Evolutionary conservation across 1,140 invertebrate species (phyloP).

Genomic region (Brachionus rotundiformis): DNA sequence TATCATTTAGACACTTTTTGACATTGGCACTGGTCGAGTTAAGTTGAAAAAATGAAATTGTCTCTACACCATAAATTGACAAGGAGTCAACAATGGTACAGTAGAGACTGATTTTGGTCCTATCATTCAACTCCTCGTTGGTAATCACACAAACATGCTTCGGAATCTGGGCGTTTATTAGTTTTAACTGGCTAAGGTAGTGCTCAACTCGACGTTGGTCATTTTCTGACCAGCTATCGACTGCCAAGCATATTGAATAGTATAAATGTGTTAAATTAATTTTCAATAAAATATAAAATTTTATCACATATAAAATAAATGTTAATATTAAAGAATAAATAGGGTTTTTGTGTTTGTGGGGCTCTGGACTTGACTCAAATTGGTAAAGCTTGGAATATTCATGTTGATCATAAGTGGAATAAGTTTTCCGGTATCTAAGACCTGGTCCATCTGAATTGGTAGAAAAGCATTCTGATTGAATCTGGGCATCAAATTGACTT

Average conservation of each 20-base stretch:
- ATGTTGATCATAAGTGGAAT: background rate
- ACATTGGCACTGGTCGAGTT: background rate
- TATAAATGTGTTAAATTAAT: slow-evolving; percentile 3
- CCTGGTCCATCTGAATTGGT: background rate
- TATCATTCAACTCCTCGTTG: background rate
- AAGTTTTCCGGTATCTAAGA: background rate
- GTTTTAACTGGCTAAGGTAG: background rate
- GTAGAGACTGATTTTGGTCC: background rate
- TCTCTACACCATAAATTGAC: background rate
- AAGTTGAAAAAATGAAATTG: slow-evolving; percentile 10
- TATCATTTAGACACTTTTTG: background rate
- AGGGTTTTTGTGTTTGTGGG: background rate
- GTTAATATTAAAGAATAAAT: slow-evolving; percentile 1
- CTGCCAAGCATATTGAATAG: background rate
- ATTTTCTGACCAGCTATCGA: background rate
- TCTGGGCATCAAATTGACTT: background rate
- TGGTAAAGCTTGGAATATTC: background rate
- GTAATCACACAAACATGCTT: slow-evolving; percentile 15
- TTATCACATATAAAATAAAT: background rate
- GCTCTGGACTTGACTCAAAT: background rate
- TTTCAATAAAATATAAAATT: background rate
- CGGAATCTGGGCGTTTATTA: background rate
- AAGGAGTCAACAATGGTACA: background rate
- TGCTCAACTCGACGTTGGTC: background rate
- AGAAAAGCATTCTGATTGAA: slow-evolving; percentile 1